These are phyloP conservation scores for Talpa occidentalis DNA, from an alignment of 2,113 vertebrate genomes.

Conservation along the genomic window DNA sequence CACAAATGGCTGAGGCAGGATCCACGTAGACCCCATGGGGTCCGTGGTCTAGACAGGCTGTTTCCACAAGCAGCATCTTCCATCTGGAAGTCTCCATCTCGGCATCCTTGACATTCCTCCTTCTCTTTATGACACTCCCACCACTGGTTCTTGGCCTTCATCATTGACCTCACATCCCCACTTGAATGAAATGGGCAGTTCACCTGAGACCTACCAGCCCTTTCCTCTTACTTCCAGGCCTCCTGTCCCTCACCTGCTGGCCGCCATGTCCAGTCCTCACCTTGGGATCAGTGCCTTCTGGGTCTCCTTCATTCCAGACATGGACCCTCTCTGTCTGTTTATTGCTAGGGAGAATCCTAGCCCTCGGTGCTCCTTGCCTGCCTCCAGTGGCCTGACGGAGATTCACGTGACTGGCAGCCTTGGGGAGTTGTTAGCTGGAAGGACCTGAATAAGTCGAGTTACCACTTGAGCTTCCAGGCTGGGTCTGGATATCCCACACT, in stretches of 20 bases:
- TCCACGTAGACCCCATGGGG: background rate
- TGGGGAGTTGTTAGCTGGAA: background rate
- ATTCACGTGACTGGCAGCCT: background rate
- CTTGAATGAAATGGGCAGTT: background rate
- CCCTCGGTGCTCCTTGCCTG: background rate
- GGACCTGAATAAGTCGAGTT: background rate
- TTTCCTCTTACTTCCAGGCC: background rate
- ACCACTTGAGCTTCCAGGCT: background rate
- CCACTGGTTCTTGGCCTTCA: background rate
- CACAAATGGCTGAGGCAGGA: fast-evolving
- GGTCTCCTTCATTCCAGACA: background rate
- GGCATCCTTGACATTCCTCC: fast-evolving
- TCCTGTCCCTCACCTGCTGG: background rate
- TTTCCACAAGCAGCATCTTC: background rate
- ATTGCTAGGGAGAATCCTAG: background rate
- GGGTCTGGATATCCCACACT: no score
- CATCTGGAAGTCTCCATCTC: background rate
- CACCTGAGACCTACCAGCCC: fast-evolving
- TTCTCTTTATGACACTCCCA: background rate
- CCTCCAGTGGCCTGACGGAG: background rate
- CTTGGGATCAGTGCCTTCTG: background rate
- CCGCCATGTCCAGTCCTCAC: background rate
- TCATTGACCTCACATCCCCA: background rate
- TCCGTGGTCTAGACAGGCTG: fast-evolving
- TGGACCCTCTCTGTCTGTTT: background rate